Base-by-base conservation (phyloP, 1,140 invertebrate genomes). In the Drosophila takahashii region DNA sequence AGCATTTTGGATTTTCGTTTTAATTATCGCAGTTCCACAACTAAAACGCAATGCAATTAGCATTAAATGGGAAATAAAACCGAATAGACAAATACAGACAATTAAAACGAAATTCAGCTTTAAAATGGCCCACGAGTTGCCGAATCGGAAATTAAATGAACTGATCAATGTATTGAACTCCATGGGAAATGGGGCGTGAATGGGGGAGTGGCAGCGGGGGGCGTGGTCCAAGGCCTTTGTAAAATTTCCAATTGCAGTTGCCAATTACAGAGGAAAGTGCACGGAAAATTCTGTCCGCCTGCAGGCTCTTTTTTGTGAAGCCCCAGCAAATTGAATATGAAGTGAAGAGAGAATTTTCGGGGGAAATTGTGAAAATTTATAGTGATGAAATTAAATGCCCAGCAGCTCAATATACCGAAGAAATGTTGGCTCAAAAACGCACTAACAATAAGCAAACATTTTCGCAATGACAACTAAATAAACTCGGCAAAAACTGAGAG, bases 391-490 rank as follows among this genome's bases (percentile, higher is more conserved):
- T 60, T 69, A 42, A 79, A 59, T 44, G 34, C 37, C 69, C 45
- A 36, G 15, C 16, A 45, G 64, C 71, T 27, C 15, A 57, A 22
- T 47, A 37, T 36, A 42, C 39, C 32, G 41, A 59, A 27, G 58
- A 65, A 50, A 26, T 60, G 39, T 44, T 36, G 39, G 50, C 18
- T 57, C 29, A 18, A 52, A 45, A 67, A 77, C 62, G 48, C 65
- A 77, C 74, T 71, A 80, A 87, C 78, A 81, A 87, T 78, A 52
- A 61, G 60, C 78, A 72, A 83, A 81, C 83, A 87, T 79, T 86
- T 86, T 76, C 66, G 61, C 75, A 79, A 79, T 73, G 83, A 83
- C 79, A 86, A 86, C 83, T 86, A 86, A 86, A 83, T 89, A 87
- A 83, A 87, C 83, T 79, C 60, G 39, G 56, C 48, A 27, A 50